A percentile compares a stretch with the other conserved stretches of the same genome.
Conservation (phyloP, 2,797 vertebrate genomes). For the Botia kubotai region DNA sequence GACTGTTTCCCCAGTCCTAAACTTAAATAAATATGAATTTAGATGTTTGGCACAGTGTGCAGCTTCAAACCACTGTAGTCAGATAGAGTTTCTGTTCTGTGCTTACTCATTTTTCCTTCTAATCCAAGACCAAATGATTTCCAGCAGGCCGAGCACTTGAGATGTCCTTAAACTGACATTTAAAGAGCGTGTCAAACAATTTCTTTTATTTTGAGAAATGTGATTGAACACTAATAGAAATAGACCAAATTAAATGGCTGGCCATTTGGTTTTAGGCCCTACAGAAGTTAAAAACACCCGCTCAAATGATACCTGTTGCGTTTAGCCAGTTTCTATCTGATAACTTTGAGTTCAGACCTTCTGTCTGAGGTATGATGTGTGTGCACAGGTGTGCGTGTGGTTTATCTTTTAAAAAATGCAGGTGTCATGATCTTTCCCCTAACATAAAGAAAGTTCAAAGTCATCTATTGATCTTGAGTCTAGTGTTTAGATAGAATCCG, state of each 20-base stretch:
- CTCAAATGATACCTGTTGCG: constrained; percentile 15
- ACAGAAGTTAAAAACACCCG: not conserved
- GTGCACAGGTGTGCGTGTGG: constrained; percentile 46
- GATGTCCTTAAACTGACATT: constrained; percentile 45
- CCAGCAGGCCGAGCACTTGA: constrained; percentile 61
- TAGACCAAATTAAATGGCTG: constrained; percentile 8
- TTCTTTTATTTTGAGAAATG: constrained; percentile 31
- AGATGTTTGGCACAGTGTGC: constrained; percentile 42
- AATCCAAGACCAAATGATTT: constrained; percentile 64
- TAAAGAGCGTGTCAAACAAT: constrained; percentile 34
- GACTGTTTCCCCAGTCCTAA: constrained; percentile 53
- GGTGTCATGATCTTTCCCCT: constrained; percentile 43
- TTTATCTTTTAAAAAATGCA: constrained; percentile 39
- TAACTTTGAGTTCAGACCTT: constrained; percentile 25
- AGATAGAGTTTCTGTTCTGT: constrained; percentile 57
- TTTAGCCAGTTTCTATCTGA: constrained; percentile 28
- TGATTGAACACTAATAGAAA: constrained; percentile 42
- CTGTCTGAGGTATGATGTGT: constrained; percentile 18
- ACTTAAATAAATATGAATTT: constrained; percentile 62
- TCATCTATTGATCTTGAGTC: constrained; percentile 38
- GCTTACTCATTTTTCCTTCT: constrained; percentile 51
- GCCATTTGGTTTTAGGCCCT: not conserved
- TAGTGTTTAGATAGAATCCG: constrained; percentile 33
- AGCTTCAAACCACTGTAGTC: constrained; percentile 40
- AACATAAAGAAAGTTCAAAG: constrained; percentile 41